These are phyloP conservation scores for Cochlearius cochlearius DNA, from an alignment of 2,113 vertebrate genomes.

Conservation along the genomic window DNA sequence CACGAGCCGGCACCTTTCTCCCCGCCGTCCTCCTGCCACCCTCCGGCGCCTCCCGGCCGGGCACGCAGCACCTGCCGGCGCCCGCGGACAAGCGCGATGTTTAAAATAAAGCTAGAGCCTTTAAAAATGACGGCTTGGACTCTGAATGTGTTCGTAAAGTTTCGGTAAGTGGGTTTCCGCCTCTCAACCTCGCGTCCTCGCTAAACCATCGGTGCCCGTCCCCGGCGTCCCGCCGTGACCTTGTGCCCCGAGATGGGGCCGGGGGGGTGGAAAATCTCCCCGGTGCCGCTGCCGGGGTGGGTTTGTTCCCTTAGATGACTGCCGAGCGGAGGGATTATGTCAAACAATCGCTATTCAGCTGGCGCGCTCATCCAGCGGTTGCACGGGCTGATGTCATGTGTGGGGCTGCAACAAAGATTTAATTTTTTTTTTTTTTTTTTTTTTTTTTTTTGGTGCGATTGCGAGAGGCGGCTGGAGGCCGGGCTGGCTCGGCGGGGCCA, in stretches of 20 bases:
- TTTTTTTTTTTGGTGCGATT: background rate
- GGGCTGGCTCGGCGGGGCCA: accelerated
- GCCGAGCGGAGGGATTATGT: background rate
- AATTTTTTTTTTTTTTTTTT: background rate
- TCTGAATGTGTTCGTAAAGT: slow-evolving; percentile 77
- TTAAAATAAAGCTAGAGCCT: slow-evolving; percentile 78
- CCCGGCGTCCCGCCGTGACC: background rate
- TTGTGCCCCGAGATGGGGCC: background rate
- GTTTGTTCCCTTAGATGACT: background rate
- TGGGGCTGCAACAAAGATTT: background rate
- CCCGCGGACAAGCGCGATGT: slow-evolving; percentile 67
- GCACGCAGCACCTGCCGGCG: slow-evolving; percentile 52
- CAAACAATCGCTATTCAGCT: slow-evolving; percentile 11
- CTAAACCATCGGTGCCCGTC: background rate
- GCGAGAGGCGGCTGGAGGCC: background rate
- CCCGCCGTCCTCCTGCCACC: slow-evolving; percentile 47
- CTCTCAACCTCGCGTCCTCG: background rate
- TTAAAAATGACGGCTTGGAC: slow-evolving; percentile 75
- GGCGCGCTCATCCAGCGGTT: background rate
- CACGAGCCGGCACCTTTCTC: background rate
- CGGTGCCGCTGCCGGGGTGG: background rate
- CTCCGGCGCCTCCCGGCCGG: slow-evolving; percentile 6
- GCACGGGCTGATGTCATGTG: slow-evolving; percentile 46
- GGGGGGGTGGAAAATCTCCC: background rate
- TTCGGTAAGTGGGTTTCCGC: slow-evolving; percentile 71